Conservation (phyloP, 2,113 vertebrate genomes). For the Lagenorhynchus albirostris region DNA sequence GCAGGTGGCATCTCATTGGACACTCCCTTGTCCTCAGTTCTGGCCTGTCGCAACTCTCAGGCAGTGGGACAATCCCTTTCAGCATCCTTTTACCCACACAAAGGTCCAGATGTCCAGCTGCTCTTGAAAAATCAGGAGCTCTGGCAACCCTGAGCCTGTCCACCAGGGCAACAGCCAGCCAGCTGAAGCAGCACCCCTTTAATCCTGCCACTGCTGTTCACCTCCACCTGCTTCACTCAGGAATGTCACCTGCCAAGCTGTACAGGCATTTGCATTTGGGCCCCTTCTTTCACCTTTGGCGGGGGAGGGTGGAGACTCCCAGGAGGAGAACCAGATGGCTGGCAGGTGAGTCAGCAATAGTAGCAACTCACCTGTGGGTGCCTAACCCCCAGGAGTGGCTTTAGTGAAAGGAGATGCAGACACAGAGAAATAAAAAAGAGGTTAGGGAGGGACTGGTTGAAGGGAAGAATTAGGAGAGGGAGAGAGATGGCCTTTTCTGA, state of each 20-base stretch:
- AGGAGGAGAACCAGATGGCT: background rate
- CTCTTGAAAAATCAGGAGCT: background rate
- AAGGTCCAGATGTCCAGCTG: conserved; percentile 14
- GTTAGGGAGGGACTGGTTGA: background rate
- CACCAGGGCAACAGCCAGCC: background rate
- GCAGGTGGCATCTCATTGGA: background rate
- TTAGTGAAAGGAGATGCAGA: background rate
- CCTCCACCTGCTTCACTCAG: background rate
- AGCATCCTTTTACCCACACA: background rate
- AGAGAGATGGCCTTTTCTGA: background rate
- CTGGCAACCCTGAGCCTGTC: background rate
- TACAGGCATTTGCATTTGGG: background rate
- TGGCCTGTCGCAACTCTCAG: background rate
- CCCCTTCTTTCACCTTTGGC: background rate
- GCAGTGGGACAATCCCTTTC: background rate
- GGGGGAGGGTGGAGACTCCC: background rate
- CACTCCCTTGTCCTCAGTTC: background rate
- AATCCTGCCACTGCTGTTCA: background rate
- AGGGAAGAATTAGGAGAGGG: background rate
- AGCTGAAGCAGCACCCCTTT: background rate
- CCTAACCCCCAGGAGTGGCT: background rate
- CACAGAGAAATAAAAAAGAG: background rate
- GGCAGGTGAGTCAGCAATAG: background rate
- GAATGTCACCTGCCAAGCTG: background rate
- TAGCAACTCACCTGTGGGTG: background rate